These are phyloP conservation scores for Furcula furcula DNA, from an alignment of 2,888 invertebrate species.

Conservation along the genomic window DNA sequence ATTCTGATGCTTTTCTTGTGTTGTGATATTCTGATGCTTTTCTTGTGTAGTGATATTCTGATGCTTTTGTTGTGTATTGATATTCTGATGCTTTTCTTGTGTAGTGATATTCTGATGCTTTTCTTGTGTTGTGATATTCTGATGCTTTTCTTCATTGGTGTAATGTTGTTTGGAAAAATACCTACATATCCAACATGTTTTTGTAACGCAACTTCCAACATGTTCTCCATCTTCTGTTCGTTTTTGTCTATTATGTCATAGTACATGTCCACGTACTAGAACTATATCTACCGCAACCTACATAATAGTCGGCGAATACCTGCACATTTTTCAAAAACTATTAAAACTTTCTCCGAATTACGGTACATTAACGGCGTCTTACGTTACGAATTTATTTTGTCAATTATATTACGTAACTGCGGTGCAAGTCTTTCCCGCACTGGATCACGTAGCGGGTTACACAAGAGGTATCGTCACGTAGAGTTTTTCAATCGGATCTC, in stretches of 20 bases:
- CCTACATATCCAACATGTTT: too few species aligned
- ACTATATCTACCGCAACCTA: constrained; percentile 1
- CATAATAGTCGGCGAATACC: not conserved
- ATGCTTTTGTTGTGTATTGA: too few species aligned
- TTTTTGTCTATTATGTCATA: not conserved
- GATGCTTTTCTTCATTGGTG: too few species aligned
- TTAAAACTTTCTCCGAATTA: constrained; percentile 68
- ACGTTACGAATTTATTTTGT: constrained; percentile 66
- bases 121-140: too few species aligned
- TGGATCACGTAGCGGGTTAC: constrained; percentile 75
- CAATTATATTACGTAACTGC: constrained; percentile 73
- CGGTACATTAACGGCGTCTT: constrained; percentile 48
- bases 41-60: too few species aligned
- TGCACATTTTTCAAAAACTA: constrained; percentile 28
- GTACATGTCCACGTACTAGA: not conserved
- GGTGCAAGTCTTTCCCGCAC: constrained; percentile 54
- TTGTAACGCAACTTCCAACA: too few species aligned
- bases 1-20: too few species aligned
- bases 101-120: too few species aligned
- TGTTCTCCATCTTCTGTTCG: too few species aligned
- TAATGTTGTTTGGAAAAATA: too few species aligned
- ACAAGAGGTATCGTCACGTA: constrained; percentile 68
- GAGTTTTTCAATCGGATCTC: constrained; percentile 59
- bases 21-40: too few species aligned
- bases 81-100: too few species aligned